Percentiles rank a stretch among this genome's conserved stretches.
Conservation (phyloP, 2,888 invertebrate genomes). For the Encarsia formosa region DNA sequence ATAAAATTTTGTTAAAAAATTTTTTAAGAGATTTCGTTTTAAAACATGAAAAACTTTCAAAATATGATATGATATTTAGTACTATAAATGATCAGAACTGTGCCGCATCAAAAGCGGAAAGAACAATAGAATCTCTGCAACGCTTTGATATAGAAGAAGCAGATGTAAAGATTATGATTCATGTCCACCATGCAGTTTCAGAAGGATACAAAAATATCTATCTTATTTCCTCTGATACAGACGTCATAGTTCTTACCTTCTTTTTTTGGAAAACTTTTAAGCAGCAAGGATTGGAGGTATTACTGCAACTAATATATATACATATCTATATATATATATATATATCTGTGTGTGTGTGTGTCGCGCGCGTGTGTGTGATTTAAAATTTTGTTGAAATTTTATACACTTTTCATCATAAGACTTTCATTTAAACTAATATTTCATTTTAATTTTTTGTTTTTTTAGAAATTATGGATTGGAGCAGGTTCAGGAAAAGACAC, state of each 20-base stretch:
- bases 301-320: too few relatives aligned
- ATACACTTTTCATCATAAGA: too few relatives aligned
- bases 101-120: background rate
- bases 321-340: too few relatives aligned
- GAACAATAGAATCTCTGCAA: background rate
- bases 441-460: too few relatives aligned
- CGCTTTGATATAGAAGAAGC: slow-evolving; percentile 2
- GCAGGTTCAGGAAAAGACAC: background rate
- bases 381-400: too few relatives aligned
- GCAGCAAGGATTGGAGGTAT: background rate
- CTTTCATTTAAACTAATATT: too few relatives aligned
- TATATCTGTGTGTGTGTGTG: too few relatives aligned
- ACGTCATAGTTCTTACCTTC: background rate
- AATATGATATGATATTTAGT: background rate
- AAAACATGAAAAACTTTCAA: background rate
- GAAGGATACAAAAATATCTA: background rate
- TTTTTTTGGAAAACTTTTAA: background rate
- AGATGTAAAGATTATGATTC: slow-evolving; percentile 2
- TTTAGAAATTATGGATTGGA: background rate
- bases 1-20: slow-evolving; percentile 1
- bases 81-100: background rate
- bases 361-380: too few relatives aligned
- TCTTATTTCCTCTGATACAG: background rate
- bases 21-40: background rate
- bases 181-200: background rate